Evolutionary conservation across 1,140 invertebrate genomes (phyloP).

Genomic region (Drosophila repletoides): DNA sequence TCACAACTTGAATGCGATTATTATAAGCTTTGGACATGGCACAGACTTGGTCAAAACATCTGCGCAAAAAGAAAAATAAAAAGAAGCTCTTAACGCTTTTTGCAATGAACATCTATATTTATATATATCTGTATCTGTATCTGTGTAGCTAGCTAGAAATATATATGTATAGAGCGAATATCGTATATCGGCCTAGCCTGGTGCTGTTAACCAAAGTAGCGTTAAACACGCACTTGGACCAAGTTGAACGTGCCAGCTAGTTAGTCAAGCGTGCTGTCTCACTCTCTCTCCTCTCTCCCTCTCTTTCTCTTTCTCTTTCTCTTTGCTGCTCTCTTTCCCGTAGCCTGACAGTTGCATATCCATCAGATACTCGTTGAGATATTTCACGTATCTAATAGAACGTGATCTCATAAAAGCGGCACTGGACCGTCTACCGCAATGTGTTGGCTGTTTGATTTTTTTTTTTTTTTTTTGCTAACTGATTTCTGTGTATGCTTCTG

Average conservation of each 20-base stretch:
- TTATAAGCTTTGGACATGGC: slow-evolving; percentile 21
- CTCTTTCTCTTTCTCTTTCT: neutral
- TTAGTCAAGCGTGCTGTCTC: slow-evolving; percentile 36
- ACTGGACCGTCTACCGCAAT: slow-evolving; percentile 12
- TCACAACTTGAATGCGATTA: slow-evolving; percentile 31
- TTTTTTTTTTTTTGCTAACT: neutral
- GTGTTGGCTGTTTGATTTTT: slow-evolving; percentile 3
- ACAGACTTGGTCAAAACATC: neutral
- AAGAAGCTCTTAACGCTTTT: slow-evolving; percentile 51
- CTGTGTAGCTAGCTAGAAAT: too few species aligned
- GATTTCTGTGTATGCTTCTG: neutral
- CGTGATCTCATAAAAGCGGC: slow-evolving; percentile 66
- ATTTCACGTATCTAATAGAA: slow-evolving; percentile 74
- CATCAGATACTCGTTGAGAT: slow-evolving; percentile 55
- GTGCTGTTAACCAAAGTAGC: slow-evolving; percentile 57
- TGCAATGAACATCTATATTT: slow-evolving; percentile 18
- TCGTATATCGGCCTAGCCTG: slow-evolving; percentile 11
- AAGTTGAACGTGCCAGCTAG: slow-evolving; percentile 66
- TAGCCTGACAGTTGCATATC: slow-evolving; percentile 54
- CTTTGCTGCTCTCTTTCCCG: slow-evolving; percentile 1
- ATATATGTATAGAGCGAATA: neutral
- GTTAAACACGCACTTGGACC: slow-evolving; percentile 68
- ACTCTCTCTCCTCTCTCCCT: neutral
- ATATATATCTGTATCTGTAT: too few species aligned
- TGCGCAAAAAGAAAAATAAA: slow-evolving; percentile 5